A percentile compares a stretch with the other conserved stretches of the same genome.
Conservation (phyloP, 1,140 invertebrate species). For the Yoshiicerus persimilis region DNA sequence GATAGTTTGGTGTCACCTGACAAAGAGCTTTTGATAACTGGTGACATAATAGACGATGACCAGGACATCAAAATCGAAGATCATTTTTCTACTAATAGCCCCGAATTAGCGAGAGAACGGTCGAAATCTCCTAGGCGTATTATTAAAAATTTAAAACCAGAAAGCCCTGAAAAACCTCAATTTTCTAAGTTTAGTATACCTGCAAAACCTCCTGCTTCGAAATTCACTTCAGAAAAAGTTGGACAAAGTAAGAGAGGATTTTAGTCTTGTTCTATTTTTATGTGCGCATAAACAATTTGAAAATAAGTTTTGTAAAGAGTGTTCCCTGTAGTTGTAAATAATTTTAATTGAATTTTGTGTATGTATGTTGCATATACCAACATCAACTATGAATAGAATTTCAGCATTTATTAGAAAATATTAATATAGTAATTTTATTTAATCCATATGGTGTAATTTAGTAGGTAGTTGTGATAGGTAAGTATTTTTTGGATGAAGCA, state of each 20-base stretch:
- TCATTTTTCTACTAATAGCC: background rate
- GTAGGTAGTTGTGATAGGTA: too few relatives aligned
- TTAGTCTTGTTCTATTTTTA: background rate
- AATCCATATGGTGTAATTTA: too few relatives aligned
- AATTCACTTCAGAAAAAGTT: background rate
- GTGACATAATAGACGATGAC: background rate
- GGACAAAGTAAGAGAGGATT: background rate
- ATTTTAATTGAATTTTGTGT: too few relatives aligned
- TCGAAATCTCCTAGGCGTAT: background rate
- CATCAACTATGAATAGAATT: too few relatives aligned
- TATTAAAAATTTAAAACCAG: background rate
- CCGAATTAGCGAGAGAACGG: background rate
- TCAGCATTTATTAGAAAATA: too few relatives aligned
- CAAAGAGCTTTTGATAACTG: background rate
- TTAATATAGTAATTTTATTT: too few relatives aligned
- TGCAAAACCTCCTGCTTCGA: background rate
- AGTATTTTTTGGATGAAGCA: too few relatives aligned
- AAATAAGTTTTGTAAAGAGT: too few relatives aligned
- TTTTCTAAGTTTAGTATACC: background rate
- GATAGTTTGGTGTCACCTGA: background rate
- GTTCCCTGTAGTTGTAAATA: too few relatives aligned
- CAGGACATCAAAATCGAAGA: background rate
- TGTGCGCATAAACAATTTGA: too few relatives aligned
- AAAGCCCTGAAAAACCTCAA: background rate
- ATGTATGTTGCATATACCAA: too few relatives aligned